Evolutionary conservation across 2,888 invertebrate species (phyloP), one percentile per base, ranked within the genome.

Genomic region (Parnassius smintheus): DNA sequence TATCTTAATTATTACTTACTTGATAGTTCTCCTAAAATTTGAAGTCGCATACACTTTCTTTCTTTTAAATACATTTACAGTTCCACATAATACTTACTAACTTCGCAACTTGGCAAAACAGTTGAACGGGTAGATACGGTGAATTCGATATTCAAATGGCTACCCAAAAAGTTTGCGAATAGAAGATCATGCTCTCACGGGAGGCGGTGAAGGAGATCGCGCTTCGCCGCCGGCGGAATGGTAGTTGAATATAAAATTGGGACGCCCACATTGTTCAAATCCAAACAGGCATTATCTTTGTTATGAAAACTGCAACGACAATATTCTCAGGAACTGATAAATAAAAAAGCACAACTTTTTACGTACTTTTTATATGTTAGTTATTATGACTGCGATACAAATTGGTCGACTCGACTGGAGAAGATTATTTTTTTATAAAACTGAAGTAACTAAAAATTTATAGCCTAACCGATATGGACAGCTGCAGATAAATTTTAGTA

Each of bases 131-230:
- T 49, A 48, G 49, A 54, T 49, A 54, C 41, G 44, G 44, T 44
- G 35, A 49, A 61, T 50, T 55, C 49, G 54, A 61, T 61, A 61
- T 61, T 61, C 55, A 55, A 60, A 60, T 60, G 41, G 18, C 49
- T 60, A 41, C 3, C 49, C 60, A 60, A 60, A 60, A 60, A 60
- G 54, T 60, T 60, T 55, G 41, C 54, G 60, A 55, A 53, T 35
- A 48, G 53, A 48, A 59, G 55, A 61, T 55, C 49, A 22, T 25
- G 50, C 13, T 61, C 60, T 44, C 60, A 42, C 1, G 60, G 55
- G 60, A 60, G 46, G 55, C 7, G 49, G 25, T 46, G 50, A 44
- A 45, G 60, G 10, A 11, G 53, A 41, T 22, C 22, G 13, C 42
- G 25, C 25, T 45, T 25, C 13, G 50, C 22, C 18, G 41, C n/a